These are phyloP conservation scores for Eulemur mongoz DNA, from an alignment of 2,797 vertebrate genomes.

Conservation along the genomic window DNA sequence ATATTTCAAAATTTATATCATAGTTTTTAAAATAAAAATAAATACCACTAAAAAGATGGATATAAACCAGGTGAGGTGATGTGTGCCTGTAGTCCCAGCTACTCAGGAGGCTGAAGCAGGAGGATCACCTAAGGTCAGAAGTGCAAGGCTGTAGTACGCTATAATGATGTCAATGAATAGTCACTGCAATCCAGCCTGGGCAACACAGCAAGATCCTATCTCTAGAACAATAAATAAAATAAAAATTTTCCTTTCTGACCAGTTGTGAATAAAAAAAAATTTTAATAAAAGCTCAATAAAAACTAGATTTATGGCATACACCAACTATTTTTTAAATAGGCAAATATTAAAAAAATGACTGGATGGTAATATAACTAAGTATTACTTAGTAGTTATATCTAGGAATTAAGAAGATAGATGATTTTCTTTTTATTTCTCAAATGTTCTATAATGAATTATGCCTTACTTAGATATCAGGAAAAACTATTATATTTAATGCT, in stretches of 20 bases:
- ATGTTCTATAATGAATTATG: neutral
- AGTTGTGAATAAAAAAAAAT: neutral
- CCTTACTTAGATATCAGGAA: conserved; percentile 1
- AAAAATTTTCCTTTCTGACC: neutral
- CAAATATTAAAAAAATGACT: neutral
- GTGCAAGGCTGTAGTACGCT: neutral
- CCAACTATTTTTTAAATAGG: conserved; percentile 15
- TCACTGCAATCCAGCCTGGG: neutral
- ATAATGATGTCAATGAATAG: neutral
- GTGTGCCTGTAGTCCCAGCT: neutral
- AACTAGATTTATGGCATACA: neutral
- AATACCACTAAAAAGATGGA: neutral
- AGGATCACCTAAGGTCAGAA: neutral
- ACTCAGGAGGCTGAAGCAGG: neutral
- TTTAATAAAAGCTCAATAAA: neutral
- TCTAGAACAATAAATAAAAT: neutral
- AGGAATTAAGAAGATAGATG: neutral
- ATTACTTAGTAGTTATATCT: conserved; percentile 9
- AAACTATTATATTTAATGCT: neutral
- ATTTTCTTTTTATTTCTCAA: conserved; percentile 7
- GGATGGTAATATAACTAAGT: conserved; percentile 7
- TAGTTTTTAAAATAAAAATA: conserved; percentile 31
- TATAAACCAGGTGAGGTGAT: neutral
- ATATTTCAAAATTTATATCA: neutral
- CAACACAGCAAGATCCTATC: neutral